Conservation (phyloP, 2,888 invertebrate species). For the Lamproptera curius region DNA sequence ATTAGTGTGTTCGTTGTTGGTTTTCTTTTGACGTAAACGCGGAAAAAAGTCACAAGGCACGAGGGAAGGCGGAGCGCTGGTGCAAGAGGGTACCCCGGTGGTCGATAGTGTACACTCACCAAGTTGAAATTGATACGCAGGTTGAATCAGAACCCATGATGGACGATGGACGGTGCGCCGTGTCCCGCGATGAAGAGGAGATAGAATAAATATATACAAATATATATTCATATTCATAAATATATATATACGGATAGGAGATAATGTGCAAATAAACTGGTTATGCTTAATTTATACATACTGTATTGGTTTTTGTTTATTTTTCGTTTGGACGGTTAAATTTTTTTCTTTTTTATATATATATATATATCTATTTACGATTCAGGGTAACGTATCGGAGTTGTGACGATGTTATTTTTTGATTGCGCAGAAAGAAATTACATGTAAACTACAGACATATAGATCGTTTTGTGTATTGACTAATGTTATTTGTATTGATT, state of each 20-base stretch:
- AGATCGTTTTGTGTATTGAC: too few relatives aligned
- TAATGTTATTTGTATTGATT: too few relatives aligned
- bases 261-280: constrained; percentile 33
- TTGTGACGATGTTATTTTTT: constrained; percentile 12
- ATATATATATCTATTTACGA: too few relatives aligned
- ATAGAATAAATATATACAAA: constrained; percentile 21
- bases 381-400: constrained; percentile 17
- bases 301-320: not conserved
- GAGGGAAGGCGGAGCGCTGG: constrained; percentile 56
- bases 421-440: too few relatives aligned
- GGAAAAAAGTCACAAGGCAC: constrained; percentile 26
- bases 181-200: constrained; percentile 25
- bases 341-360: too few relatives aligned
- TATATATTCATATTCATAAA: too few relatives aligned
- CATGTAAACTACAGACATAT: too few relatives aligned
- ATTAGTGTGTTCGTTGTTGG: constrained; percentile 26
- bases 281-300: constrained; percentile 33
- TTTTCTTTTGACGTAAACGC: constrained; percentile 18
- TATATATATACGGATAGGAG: constrained; percentile 25
- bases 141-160: constrained; percentile 75
- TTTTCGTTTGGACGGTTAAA: constrained; percentile 4
- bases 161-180: constrained; percentile 24
- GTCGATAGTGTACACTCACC: constrained; percentile 67
- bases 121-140: constrained; percentile 74
- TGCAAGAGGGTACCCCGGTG: constrained; percentile 65